Base-by-base conservation (phyloP, 2,113 vertebrate genomes). In the Hiodon alosoides region DNA sequence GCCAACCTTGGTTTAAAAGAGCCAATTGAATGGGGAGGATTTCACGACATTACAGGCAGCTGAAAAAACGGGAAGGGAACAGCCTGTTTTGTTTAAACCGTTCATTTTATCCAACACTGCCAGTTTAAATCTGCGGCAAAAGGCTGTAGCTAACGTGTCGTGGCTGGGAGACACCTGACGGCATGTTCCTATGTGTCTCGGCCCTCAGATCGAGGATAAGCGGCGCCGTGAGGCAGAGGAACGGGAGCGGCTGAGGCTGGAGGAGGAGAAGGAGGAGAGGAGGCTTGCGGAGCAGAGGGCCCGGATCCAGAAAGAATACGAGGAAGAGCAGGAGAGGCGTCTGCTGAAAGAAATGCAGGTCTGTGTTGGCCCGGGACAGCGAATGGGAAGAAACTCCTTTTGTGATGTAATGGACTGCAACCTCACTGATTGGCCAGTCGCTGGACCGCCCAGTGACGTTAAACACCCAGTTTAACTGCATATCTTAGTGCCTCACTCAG, bases 231-330 rank as follows among this genome's bases (percentile, higher is more conserved):
- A 93, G 80, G 90, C 91, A 11, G 93, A 92, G 69, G 95, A 98
- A 77, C 86, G 89, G 65, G 93, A 95, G 85, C 91, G 69, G 58
- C 79, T 81, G 46, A 87, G 89, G 75, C 70, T 90, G 53, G 94
- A 93, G 81, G 95, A 98, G 77, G 95, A 97, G 85, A 93, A 87
- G 76, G 94, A 95, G 83, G 96, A 96, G 79, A 93, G 83, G 80
- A 88, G 88, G 5, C 80, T 97, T 0, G 88, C 86, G 10, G 94
- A 95, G 69, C 89, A 96, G 86, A 90, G 94, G 79, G 91, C 91
- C 51, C 86, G 80, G 67, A 95, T 97, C 78, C 92, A 93, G 76
- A 89, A 88, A 73, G 95, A 94, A 4, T 97, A 91, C n/a, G 92
- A 95, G 76, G 93, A 95, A 48, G 95, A 98, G 48, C 91, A 93